Evolutionary conservation across 2,113 vertebrate genomes (phyloP).

Genomic region (Urocolius indicus): DNA sequence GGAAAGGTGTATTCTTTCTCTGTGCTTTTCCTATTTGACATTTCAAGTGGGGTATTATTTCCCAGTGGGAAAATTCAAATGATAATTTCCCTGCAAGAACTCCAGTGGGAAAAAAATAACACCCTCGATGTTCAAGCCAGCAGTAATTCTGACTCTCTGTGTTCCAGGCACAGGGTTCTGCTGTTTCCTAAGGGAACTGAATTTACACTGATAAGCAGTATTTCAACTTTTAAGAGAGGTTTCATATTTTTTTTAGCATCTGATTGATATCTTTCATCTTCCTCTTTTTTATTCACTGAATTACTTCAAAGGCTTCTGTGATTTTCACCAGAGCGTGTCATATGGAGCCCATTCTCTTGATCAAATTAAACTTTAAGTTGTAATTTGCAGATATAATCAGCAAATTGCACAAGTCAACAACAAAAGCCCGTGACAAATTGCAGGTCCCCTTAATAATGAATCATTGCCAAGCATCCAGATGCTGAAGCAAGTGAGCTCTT

Average conservation of each 20-base stretch:
- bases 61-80: background rate
- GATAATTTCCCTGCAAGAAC: background rate
- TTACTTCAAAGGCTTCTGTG: background rate
- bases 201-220: background rate
- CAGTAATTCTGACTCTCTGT: background rate
- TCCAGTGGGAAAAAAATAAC: background rate
- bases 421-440: background rate
- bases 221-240: background rate
- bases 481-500: background rate
- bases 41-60: background rate
- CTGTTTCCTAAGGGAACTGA: background rate
- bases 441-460: background rate
- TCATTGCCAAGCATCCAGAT: background rate
- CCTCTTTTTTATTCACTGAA: background rate
- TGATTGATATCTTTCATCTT: background rate
- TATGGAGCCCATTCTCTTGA: background rate
- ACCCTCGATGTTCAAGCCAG: background rate
- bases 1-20: background rate
- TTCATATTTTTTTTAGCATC: background rate
- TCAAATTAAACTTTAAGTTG: background rate
- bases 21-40: background rate
- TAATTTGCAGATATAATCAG: constrained; percentile 11
- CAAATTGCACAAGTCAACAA: background rate
- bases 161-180: background rate
- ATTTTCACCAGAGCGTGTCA: background rate